These are phyloP conservation scores for Triplophysa dalaica DNA, from an alignment of 2,113 vertebrate species.

Conservation along the genomic window DNA sequence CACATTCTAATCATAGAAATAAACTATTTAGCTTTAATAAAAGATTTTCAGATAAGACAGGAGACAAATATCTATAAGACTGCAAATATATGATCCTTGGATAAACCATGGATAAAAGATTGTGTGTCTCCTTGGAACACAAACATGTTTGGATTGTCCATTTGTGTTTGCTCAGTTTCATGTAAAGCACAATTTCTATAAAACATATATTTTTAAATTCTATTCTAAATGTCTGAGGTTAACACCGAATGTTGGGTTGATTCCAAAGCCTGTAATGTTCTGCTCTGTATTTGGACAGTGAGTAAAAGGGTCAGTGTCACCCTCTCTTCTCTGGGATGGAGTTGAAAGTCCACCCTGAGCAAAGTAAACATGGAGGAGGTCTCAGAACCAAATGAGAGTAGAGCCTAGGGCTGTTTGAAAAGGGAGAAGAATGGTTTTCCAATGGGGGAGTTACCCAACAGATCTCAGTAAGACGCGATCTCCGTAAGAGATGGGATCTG, in stretches of 20 bases:
- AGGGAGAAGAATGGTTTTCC: constrained; percentile 59
- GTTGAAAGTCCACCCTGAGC: constrained; percentile 67
- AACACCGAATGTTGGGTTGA: constrained; percentile 7
- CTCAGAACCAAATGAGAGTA: constrained; percentile 16
- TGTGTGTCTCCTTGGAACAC: constrained; percentile 67
- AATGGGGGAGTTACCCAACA: constrained; percentile 58
- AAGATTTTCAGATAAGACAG: constrained; percentile 51
- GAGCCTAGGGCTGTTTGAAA: constrained; percentile 63
- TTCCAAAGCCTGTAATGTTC: background rate
- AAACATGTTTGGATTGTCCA: constrained; percentile 60
- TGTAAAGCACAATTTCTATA: background rate
- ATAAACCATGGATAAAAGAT: constrained; percentile 53
- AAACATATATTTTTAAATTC: no score
- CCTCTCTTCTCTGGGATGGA: constrained; percentile 45
- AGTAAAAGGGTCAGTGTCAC: constrained; percentile 47
- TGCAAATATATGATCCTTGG: constrained; percentile 67
- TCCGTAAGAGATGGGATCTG: constrained; percentile 78
- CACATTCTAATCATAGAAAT: constrained; percentile 52
- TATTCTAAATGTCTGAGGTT: background rate
- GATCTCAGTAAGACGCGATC: constrained; percentile 49
- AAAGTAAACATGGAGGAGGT: constrained; percentile 62
- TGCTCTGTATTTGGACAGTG: constrained; percentile 38
- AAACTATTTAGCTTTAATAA: constrained; percentile 29
- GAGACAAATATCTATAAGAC: constrained; percentile 74
- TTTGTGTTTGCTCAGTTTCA: background rate